Conservation (phyloP, 2,113 vertebrate species). For the Phalacrocorax brasilianus region DNA sequence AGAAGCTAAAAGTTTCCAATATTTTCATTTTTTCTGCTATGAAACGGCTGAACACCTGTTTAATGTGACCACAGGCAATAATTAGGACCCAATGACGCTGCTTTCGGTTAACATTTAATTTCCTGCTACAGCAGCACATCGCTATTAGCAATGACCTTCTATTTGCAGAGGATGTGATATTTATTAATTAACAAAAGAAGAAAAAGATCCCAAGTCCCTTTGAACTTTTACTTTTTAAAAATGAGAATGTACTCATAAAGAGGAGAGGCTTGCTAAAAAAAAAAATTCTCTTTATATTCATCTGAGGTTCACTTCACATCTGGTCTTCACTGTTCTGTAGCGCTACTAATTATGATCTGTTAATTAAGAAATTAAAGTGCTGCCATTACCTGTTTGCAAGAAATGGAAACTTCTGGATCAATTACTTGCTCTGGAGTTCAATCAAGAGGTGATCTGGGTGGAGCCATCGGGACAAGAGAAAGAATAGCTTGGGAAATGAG, state of each 20-base stretch:
- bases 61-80: conserved; percentile 70
- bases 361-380: conserved; percentile 39
- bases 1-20: conserved; percentile 4
- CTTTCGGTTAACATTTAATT: conserved; percentile 38
- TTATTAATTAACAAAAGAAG: conserved; percentile 64
- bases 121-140: conserved; percentile 43
- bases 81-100: conserved; percentile 52
- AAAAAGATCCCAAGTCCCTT: background rate
- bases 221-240: background rate
- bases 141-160: conserved; percentile 60
- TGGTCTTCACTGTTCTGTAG: background rate
- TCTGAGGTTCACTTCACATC: conserved; percentile 8
- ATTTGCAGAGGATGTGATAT: conserved; percentile 15
- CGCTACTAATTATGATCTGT: background rate
- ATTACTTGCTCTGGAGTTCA: background rate
- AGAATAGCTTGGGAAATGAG: background rate
- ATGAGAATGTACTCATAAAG: background rate
- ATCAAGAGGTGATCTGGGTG: background rate
- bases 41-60: conserved; percentile 70
- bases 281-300: background rate
- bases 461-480: background rate
- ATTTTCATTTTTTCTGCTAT: conserved; percentile 39
- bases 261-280: background rate
- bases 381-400: background rate
- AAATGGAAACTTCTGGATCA: background rate